phyloP scores from a whole-genome alignment of 2,888 invertebrate genomes.

The Ischnura elegans region DNA sequence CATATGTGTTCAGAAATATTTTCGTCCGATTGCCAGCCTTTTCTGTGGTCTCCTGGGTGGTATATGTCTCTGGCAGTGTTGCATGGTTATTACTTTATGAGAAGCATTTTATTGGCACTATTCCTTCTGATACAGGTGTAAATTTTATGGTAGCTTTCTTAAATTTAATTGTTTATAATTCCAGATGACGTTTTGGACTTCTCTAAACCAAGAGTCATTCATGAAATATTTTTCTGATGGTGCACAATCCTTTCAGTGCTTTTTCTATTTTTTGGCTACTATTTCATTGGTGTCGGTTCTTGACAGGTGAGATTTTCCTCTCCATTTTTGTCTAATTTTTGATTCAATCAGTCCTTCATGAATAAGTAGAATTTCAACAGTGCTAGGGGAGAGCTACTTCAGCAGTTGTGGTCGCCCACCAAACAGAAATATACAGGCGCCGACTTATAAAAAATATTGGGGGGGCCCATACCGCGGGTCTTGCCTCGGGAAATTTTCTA shows the following conservation, averaged over 20 bases:
- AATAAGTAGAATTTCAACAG: too few relatives aligned
- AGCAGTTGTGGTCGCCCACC: too few relatives aligned
- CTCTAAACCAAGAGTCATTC: neutral
- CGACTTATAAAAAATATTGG: too few relatives aligned
- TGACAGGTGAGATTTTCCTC: neutral
- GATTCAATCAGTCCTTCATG: too few relatives aligned
- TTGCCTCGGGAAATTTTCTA: too few relatives aligned
- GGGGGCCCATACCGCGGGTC: too few relatives aligned
- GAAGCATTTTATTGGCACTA: conserved; percentile 76
- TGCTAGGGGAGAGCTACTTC: too few relatives aligned
- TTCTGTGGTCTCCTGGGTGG: conserved; percentile 83
- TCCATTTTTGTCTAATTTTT: too few relatives aligned
- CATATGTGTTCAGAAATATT: conserved; percentile 79
- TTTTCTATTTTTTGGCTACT: conserved; percentile 20
- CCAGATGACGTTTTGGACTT: conserved; percentile 27
- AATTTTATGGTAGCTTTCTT: too few relatives aligned
- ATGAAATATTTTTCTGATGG: conserved; percentile 12
- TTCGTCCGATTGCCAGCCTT: conserved; percentile 80
- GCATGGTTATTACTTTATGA: conserved; percentile 76
- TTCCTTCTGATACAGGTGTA: conserved; percentile 76
- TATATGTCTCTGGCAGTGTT: conserved; percentile 81
- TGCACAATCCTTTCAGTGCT: conserved; percentile 2
- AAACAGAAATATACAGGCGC: too few relatives aligned
- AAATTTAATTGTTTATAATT: neutral
- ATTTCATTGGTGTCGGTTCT: conserved; percentile 46